Base-by-base conservation (phyloP, 2,113 vertebrate genomes). In the Phylloscopus trochilus region DNA sequence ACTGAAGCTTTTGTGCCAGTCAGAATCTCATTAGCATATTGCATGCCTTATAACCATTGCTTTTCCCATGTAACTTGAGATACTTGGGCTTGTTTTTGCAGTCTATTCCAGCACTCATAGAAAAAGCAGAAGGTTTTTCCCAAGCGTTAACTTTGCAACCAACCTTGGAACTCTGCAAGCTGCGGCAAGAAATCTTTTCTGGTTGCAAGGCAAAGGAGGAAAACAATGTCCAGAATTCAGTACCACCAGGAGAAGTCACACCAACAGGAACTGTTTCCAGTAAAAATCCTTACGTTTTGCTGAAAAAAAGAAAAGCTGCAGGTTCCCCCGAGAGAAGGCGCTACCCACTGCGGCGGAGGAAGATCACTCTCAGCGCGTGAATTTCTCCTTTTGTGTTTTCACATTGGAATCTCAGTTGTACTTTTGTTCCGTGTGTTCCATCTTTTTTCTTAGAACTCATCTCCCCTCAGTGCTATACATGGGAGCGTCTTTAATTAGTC, bases 51-150 rank as follows among this genome's bases (percentile, higher is more conserved):
- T 37, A 53, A n/a, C 49, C 31, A 4, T 49, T 83, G 11, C 19
- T 82, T 87, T 90, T 79, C 60, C 69, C 22, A 1, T 44, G 37
- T 95, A 95, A 96, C 73, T 43, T 88, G 76, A 80, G 84, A 63
- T 75, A 15, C 49, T 64, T 47, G 59, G 44, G 30, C 86, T 91
- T 96, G 55, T 68, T 95, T 95, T 95, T 89, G 21, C 95, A 99
- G 99, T 97, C 98, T 15, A 96, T 99, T 70, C 97, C 98, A 69
- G 90, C 72, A 0, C 97, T 99, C 56, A 97, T 98, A 97, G 98
- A 98, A 95, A 98, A 97, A 93, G 98, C 98, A 10, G 97, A 99
- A 67, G 98, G 98, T 41, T 98, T 99, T 91, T 97, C 98, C 23
- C 97, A 98, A 91, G 97, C 97, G 3, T 93, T 99, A 75, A 95